phyloP scores from a whole-genome alignment of 2,888 invertebrate genomes.

The Spodoptera picta region DNA sequence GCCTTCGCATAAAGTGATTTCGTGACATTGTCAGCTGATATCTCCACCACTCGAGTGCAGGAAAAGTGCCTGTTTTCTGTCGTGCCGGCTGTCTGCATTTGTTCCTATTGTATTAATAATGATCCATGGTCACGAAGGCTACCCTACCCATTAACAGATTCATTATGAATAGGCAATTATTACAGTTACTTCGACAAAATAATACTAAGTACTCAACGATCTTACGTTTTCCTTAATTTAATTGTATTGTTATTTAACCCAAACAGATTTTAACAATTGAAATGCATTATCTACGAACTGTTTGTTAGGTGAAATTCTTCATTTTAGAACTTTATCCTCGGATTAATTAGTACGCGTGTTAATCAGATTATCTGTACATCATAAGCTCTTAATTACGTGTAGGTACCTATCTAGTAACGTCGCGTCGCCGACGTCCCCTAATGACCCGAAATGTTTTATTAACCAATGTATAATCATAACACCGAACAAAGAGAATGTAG shows the following conservation, averaged over 20 bases:
- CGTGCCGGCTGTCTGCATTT: slow-evolving; percentile 40
- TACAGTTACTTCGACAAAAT: slow-evolving; percentile 28
- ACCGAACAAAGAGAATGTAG: slow-evolving; percentile 12
- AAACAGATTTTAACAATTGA: slow-evolving; percentile 17
- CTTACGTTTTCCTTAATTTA: slow-evolving; percentile 30
- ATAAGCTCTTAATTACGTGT: slow-evolving; percentile 71
- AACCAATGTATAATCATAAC: slow-evolving; percentile 13
- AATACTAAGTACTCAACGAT: slow-evolving; percentile 12
- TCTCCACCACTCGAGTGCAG: slow-evolving; percentile 36
- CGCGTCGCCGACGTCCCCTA: slow-evolving; percentile 44
- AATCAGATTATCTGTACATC: slow-evolving; percentile 70
- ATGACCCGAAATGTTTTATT: slow-evolving; percentile 36
- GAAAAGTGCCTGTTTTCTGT: slow-evolving; percentile 46
- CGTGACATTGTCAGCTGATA: slow-evolving; percentile 24
- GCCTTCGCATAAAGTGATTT: slow-evolving; percentile 44
- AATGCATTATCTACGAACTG: slow-evolving; percentile 6
- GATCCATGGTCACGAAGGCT: slow-evolving; percentile 62
- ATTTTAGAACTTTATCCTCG: slow-evolving; percentile 64
- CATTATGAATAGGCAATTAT: slow-evolving; percentile 47
- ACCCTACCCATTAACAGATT: slow-evolving; percentile 57
- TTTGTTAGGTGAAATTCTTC: slow-evolving; percentile 54
- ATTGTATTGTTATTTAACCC: slow-evolving; percentile 14
- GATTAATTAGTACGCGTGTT: slow-evolving; percentile 71
- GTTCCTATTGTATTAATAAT: slow-evolving; percentile 51
- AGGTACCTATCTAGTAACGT: slow-evolving; percentile 52